Percentiles rank a stretch among this genome's conserved stretches.
Evolutionary conservation across 2,888 invertebrate species (phyloP).

Genomic region (Cenopis cana): DNA sequence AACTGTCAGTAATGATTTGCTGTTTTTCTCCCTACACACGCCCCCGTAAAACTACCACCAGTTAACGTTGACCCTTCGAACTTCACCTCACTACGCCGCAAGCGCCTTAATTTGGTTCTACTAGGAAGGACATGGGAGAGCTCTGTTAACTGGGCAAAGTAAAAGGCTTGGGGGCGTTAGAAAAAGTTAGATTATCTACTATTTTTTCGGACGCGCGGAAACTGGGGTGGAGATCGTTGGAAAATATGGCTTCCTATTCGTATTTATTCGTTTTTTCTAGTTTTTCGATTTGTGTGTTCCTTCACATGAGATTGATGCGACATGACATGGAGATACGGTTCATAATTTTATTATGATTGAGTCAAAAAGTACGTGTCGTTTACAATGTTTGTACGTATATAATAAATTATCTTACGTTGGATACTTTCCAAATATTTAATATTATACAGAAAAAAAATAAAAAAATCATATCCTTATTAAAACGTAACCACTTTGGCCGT

Average conservation of each 20-base stretch:
- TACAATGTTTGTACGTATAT: not conserved
- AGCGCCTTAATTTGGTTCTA: constrained; percentile 15
- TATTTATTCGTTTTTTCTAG: constrained; percentile 68
- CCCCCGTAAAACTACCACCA: constrained; percentile 67
- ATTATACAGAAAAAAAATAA: constrained; percentile 6
- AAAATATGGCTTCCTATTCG: constrained; percentile 84
- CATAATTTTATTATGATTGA: not conserved
- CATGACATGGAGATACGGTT: constrained; percentile 32
- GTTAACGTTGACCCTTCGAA: constrained; percentile 50
- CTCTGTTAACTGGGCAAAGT: constrained; percentile 55
- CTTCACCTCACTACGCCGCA: constrained; percentile 31
- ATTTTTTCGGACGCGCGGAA: constrained; percentile 79
- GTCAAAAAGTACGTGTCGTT: not conserved
- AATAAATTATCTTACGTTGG: not conserved
- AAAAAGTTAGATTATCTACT: constrained; percentile 84
- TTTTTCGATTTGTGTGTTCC: constrained; percentile 62
- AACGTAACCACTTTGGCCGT: constrained; percentile 62
- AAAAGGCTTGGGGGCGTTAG: constrained; percentile 75
- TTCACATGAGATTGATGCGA: constrained; percentile 43
- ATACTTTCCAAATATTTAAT: not conserved
- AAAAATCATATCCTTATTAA: constrained; percentile 50
- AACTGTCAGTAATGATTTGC: constrained; percentile 86
- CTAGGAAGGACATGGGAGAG: constrained; percentile 46
- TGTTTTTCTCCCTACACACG: constrained; percentile 74
- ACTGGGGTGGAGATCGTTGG: constrained; percentile 77